Evolutionary conservation across 2,888 invertebrate genomes (phyloP), one percentile per base, ranked within the genome.

Genomic region (Microplitis deprimator): DNA sequence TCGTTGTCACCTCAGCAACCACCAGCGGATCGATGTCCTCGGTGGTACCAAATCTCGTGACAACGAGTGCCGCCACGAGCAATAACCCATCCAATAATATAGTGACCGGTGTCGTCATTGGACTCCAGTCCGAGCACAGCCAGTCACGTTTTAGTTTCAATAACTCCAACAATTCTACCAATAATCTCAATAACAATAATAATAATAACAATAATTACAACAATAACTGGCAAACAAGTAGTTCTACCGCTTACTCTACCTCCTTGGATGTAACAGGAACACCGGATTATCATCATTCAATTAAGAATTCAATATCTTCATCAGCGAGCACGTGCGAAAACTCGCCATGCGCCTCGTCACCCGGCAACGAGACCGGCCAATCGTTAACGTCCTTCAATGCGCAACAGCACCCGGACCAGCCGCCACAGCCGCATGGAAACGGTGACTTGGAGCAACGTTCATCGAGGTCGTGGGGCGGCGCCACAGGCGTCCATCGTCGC

Each of bases 291-390:
- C 40, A 68, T 64, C 16, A 41, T 73, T 67, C 29, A 50, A 50
- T 50, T 50, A 50, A 50, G 50, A 50, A 50, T 50, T 39, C 17
- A 17, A 60, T 69, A 20, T 20, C 68, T 69, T 10, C 62, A 68
- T 73, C 73, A 75, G 73, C 75, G 68, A 77, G 40, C 75, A 73
- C 75, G 60, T 79, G 73, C 73, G 79, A 77, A 73, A 74, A 76
- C 71, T 64, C 65, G 59, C 60, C 67, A 76, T 76, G 73, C 70
- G 73, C 79, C 41, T 69, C 73, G 60, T 68, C 75, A 73, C 71
- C 76, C 67, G 67, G 77, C 76, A 79, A 76, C 68, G 71, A 78
- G n/a, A 73, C 70, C 67, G 77, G 69, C 65, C 79, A 77, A 74
- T 70, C 75, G 16, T 65, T 73, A 29, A 10, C 65, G 61, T 41